Evolutionary conservation across 2,888 invertebrate species (phyloP).

Genomic region (Marasmarcha lunaedactyla): DNA sequence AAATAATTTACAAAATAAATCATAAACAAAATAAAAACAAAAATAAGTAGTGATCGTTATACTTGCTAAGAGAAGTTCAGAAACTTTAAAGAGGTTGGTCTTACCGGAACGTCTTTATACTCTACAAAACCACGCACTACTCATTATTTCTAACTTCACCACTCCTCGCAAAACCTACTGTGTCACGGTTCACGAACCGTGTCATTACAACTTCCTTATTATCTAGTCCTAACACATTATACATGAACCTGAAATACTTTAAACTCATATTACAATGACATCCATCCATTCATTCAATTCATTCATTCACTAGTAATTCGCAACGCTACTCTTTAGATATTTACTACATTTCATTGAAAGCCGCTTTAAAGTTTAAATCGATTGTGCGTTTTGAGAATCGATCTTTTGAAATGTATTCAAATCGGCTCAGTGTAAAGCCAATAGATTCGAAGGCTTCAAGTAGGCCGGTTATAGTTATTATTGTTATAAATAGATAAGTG

Average conservation of each 20-base stretch:
- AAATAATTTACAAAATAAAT: no score
- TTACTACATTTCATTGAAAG: neutral
- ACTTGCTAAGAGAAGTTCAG: no score
- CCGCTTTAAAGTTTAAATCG: neutral
- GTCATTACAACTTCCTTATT: slow-evolving; percentile 44
- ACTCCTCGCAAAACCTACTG: no score
- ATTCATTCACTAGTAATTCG: slow-evolving; percentile 3
- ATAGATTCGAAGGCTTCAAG: no score
- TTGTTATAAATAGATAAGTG: no score
- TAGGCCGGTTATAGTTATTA: no score
- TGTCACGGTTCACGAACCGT: slow-evolving; percentile 17
- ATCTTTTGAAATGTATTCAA: neutral
- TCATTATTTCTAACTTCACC: no score
- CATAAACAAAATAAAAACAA: no score
- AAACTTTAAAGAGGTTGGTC: no score
- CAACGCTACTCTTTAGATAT: neutral
- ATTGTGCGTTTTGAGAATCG: neutral
- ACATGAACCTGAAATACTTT: neutral
- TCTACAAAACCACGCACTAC: no score
- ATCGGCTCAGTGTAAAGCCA: neutral
- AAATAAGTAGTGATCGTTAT: no score
- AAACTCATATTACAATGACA: slow-evolving; percentile 4
- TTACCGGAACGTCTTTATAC: no score
- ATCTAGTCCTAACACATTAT: slow-evolving; percentile 20
- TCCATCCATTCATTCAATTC: slow-evolving; percentile 18